These are phyloP conservation scores for Eilema caniola DNA, from an alignment of 2,888 invertebrate genomes.

Conservation along the genomic window DNA sequence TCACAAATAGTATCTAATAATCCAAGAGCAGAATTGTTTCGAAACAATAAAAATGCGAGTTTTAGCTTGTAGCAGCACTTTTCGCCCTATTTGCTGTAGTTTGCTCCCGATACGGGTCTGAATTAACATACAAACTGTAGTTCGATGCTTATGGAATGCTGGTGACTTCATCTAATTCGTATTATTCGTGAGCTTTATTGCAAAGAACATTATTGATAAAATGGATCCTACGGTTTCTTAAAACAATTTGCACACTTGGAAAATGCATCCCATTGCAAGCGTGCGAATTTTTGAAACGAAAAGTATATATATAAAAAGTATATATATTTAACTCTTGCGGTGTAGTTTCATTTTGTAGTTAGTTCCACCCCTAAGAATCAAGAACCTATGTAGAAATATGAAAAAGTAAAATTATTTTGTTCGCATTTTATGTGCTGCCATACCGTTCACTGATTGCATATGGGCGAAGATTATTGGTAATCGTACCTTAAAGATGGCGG, in stretches of 20 bases:
- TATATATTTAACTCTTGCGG: too few species aligned
- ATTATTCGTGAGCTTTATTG: slow-evolving; percentile 36
- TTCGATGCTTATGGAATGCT: slow-evolving; percentile 33
- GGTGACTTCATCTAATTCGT: slow-evolving; percentile 30
- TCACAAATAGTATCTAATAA: slow-evolving; percentile 15
- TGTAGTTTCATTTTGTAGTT: too few species aligned
- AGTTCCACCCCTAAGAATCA: too few species aligned
- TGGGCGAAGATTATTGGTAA: too few species aligned
- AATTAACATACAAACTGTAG: slow-evolving; percentile 49
- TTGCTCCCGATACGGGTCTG: slow-evolving; percentile 28
- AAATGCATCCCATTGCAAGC: too few species aligned
- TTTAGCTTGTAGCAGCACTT: slow-evolving; percentile 32
- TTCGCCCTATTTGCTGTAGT: slow-evolving; percentile 36
- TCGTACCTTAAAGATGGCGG: too few species aligned
- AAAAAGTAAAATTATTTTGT: too few species aligned
- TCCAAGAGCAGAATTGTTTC: slow-evolving; percentile 19
- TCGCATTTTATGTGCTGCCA: too few species aligned
- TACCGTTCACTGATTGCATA: too few species aligned
- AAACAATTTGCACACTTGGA: slow-evolving; percentile 4
- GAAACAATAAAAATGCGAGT: slow-evolving; percentile 21
- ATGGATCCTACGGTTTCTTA: neutral
- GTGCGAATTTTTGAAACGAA: too few species aligned
- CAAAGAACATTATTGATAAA: slow-evolving; percentile 12
- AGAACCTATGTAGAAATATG: too few species aligned
- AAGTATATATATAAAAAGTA: too few species aligned